Evolutionary conservation across 2,888 invertebrate genomes (phyloP), one percentile per base, ranked within the genome.

Genomic region (Catocala nupta): DNA sequence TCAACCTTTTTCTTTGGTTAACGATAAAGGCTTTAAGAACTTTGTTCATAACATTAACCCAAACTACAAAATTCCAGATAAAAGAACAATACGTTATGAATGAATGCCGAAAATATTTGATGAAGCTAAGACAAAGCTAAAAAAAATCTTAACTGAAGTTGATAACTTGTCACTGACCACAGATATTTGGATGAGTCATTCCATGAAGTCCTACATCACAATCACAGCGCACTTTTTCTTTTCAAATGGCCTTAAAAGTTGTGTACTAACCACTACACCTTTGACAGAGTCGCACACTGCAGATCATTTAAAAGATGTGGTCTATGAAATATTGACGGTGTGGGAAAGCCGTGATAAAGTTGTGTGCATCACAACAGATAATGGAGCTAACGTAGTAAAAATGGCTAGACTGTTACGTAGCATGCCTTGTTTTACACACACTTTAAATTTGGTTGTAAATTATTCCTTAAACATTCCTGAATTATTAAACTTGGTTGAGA

Each of bases 1-100:
- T 59, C 61, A 70, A 12, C 63, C 63, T 6, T 69, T 60, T 54
- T 69, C 65, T n/a, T 42, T 65, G 6, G 58, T 69, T n/a, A 36
- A 65, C n/a, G 69, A 65, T 54, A 61, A 60, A 47, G 66, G 67
- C 5, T 70, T 70, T 68, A 51, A 25, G 44, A 65, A 68, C 7
- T 63, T 65, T 47, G 61, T 67, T 45, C n/a, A 65, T 10, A 10
- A 11, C 9, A 48, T 70, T 60, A 65, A 63, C 52, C 65, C 62
- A 55, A 50, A 51, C 45, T 70, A 67, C n/a, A 36, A 48, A 63
- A 59, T 67, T 53, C 67, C 67, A 50, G 60, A 62, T 58, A 59
- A 63, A 63, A 58, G 54, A 68, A 44, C 8, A 50, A 61, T 70
- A 36, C 57, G 63, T n/a, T 70, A n/a, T n/a, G n/a, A n/a, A n/a